Evolutionary conservation across 2,888 invertebrate species (phyloP).

Genomic region (Halocaridina rubra): DNA sequence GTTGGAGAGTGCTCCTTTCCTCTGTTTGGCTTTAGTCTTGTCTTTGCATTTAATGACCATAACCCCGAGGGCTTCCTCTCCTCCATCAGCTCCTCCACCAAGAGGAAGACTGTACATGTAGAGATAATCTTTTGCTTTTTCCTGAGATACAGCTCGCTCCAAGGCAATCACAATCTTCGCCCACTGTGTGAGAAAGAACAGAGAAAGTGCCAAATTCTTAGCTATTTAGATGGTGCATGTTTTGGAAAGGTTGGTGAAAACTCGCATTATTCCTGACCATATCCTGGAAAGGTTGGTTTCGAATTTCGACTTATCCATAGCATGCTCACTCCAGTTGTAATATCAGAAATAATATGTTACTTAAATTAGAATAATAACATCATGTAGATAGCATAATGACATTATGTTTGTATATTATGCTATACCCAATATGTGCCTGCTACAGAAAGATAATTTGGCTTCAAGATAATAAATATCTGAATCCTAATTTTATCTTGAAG

Average conservation of each 20-base stretch:
- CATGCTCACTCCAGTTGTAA: no score
- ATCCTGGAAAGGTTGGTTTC: not conserved
- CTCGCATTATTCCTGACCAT: no score
- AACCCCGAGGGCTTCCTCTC: constrained; percentile 81
- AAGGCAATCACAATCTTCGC: constrained; percentile 97
- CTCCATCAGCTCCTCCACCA: constrained; percentile 74
- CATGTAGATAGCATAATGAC: no score
- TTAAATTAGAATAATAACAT: no score
- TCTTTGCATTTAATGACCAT: constrained; percentile 98
- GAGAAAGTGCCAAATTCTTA: not conserved
- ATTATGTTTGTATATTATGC: no score
- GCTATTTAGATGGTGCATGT: not conserved
- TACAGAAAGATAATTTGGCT: no score
- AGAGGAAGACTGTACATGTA: constrained; percentile 95
- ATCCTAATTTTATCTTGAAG: no score
- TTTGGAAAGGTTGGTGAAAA: no score
- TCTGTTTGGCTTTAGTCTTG: constrained; percentile 94
- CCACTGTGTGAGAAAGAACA: constrained; percentile 78
- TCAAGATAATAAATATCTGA: no score
- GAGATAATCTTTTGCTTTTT: constrained; percentile 89
- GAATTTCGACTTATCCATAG: no score
- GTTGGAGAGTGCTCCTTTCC: constrained; percentile 94
- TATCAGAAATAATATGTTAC: no score
- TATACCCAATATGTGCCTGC: no score
- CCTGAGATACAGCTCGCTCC: constrained; percentile 91